phyloP scores from a whole-genome alignment of 2,113 vertebrate genomes.

The Caloenas nicobarica region DNA sequence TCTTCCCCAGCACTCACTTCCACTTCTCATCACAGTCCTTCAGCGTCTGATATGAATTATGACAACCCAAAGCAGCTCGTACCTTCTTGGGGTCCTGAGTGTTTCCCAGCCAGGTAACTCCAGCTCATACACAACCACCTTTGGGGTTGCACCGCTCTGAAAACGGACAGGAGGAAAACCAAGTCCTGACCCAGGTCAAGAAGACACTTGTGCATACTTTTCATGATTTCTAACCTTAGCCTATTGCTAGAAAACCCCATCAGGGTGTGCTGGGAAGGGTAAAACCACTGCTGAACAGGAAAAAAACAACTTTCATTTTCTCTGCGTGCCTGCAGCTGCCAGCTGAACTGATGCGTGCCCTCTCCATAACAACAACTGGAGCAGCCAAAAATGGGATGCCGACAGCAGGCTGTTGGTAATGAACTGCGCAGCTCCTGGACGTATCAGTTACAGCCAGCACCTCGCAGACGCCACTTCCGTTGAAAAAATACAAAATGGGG shows the following conservation, averaged over 20 bases:
- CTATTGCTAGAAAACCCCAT: background rate
- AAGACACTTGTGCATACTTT: background rate
- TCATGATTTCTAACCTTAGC: background rate
- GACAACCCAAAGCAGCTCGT: background rate
- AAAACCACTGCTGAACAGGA: conserved; percentile 64
- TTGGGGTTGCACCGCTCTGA: background rate
- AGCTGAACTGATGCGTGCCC: conserved; percentile 49
- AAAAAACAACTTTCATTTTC: conserved; percentile 61
- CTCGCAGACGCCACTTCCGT: conserved; percentile 73
- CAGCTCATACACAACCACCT: background rate
- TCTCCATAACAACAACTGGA: conserved; percentile 77
- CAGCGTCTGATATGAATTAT: background rate
- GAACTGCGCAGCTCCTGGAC: conserved; percentile 8
- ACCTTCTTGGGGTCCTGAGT: rapidly evolving
- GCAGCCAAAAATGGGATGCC: conserved; percentile 34
- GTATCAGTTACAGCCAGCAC: conserved; percentile 66
- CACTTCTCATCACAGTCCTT: background rate
- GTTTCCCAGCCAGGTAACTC: background rate
- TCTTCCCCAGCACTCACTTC: background rate
- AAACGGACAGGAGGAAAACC: background rate
- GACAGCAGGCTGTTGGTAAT: conserved; percentile 28
- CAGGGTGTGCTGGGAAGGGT: background rate
- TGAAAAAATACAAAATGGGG: conserved; percentile 23
- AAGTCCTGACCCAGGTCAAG: background rate
- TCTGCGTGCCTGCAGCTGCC: conserved; percentile 74